Percentiles rank a stretch among this genome's conserved stretches.
Evolutionary conservation across 2,888 invertebrate species (phyloP).

Genomic region (Phyllotreta cruciferae): DNA sequence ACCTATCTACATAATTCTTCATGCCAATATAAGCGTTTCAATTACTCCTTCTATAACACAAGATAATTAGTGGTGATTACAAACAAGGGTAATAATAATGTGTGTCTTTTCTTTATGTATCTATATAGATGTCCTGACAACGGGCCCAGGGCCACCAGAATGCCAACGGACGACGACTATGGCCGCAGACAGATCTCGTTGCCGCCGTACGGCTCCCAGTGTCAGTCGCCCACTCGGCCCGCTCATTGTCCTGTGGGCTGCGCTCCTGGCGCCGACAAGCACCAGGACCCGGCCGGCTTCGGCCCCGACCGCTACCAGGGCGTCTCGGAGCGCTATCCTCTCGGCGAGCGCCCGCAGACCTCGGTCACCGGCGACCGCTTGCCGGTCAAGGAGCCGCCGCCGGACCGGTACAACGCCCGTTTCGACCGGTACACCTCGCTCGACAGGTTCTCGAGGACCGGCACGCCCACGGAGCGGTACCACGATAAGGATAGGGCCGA

Average conservation of each 20-base stretch:
- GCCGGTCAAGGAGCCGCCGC: conserved; percentile 39
- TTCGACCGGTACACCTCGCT: conserved; percentile 42
- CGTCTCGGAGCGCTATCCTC: conserved; percentile 57
- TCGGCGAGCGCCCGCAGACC: conserved; percentile 61
- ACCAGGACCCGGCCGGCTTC: conserved; percentile 26
- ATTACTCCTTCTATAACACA: too few relatives aligned
- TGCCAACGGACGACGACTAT: conserved; percentile 63
- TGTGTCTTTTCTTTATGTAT: too few relatives aligned
- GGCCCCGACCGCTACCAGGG: conserved; percentile 54
- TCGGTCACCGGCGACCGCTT: conserved; percentile 59
- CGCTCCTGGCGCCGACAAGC: conserved; percentile 43
- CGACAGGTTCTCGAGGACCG: conserved; percentile 54
- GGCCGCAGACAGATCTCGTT: conserved; percentile 56
- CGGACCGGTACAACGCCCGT: conserved; percentile 52
- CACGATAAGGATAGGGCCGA: conserved; percentile 58
- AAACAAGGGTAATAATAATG: too few relatives aligned
- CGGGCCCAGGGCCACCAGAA: conserved; percentile 71
- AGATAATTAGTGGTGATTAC: too few relatives aligned
- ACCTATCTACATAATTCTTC: too few relatives aligned
- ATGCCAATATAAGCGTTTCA: too few relatives aligned
- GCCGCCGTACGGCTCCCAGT: conserved; percentile 42
- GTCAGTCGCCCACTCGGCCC: conserved; percentile 34
- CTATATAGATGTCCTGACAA: conserved; percentile 75
- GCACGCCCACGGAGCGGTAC: conserved; percentile 56
- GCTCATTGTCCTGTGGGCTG: conserved; percentile 51